Conservation (phyloP, 37 sponge, comb jelly and placozoan species). For the Petrosia ficiformis region DNA sequence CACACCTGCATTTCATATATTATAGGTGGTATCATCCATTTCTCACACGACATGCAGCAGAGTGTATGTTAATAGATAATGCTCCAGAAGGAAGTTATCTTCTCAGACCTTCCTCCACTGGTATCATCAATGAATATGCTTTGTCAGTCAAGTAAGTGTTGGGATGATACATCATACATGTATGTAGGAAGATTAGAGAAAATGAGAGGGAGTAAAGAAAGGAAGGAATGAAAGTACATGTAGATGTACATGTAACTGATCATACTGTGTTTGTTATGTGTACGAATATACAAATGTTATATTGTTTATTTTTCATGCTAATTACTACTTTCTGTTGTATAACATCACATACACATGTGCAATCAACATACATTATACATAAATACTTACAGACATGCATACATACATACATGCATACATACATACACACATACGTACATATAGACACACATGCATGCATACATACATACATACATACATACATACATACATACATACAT, state of each 20-base stretch:
- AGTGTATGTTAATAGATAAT: conserved; percentile 85
- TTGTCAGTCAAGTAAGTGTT: conserved; percentile 47
- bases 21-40: conserved; percentile 76
- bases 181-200: not conserved
- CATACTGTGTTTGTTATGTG: not conserved
- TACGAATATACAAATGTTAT: not conserved
- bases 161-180: not conserved
- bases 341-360: too few species aligned
- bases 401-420: too few species aligned
- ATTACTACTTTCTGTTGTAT: too few species aligned
- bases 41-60: conserved; percentile 73
- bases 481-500: too few species aligned
- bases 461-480: too few species aligned
- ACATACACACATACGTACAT: too few species aligned
- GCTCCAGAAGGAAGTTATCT: conserved; percentile 81
- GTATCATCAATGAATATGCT: conserved; percentile 4
- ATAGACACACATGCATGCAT: too few species aligned
- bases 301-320: too few species aligned
- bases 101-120: conserved; percentile 42
- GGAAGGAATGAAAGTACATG: not conserved
- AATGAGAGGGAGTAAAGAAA: too few species aligned
- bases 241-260: conserved; percentile 1
- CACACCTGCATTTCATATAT: too few species aligned
- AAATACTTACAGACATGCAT: too few species aligned
- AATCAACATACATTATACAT: too few species aligned